Conservation (phyloP, 2,888 invertebrate genomes). For the Timema cristinae region DNA sequence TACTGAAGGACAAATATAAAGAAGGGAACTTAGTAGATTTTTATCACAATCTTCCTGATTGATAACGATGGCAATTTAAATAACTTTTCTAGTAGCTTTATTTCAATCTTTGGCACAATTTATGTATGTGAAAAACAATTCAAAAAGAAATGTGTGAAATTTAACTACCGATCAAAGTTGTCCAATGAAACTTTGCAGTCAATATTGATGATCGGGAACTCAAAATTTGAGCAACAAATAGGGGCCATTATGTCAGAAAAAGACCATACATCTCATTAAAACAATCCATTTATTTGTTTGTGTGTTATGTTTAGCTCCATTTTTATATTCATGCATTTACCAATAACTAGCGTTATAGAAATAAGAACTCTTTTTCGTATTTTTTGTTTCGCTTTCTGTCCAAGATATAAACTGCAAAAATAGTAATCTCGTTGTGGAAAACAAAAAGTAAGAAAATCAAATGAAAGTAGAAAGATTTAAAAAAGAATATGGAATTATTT, state of each 20-base stretch:
- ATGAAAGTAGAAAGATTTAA: too few relatives aligned
- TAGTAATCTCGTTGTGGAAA: too few relatives aligned
- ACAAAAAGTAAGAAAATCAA: too few relatives aligned
- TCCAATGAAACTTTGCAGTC: background rate
- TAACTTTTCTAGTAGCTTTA: background rate
- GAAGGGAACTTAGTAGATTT: slow-evolving; percentile 5
- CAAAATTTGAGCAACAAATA: slow-evolving; percentile 6
- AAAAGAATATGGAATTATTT: too few relatives aligned
- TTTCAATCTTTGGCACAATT: background rate
- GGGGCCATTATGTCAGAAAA: background rate
- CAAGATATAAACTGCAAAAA: too few relatives aligned
- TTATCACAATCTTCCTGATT: background rate
- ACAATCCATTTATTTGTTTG: too few relatives aligned
- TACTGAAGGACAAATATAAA: slow-evolving; percentile 10
- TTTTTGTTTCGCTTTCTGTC: too few relatives aligned
- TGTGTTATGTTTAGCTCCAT: too few relatives aligned
- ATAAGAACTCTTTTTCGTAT: too few relatives aligned
- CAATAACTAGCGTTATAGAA: background rate
- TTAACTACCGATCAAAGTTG: background rate
- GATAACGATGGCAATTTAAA: background rate
- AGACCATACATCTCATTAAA: background rate
- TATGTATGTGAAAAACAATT: slow-evolving; percentile 10
- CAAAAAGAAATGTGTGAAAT: too few relatives aligned
- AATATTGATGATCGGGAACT: background rate
- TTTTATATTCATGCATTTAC: background rate